Percentiles rank a stretch among this genome's conserved stretches.
Evolutionary conservation across 2,797 vertebrate genomes (phyloP).

Genomic region (Ptychobarbus kaznakovi): DNA sequence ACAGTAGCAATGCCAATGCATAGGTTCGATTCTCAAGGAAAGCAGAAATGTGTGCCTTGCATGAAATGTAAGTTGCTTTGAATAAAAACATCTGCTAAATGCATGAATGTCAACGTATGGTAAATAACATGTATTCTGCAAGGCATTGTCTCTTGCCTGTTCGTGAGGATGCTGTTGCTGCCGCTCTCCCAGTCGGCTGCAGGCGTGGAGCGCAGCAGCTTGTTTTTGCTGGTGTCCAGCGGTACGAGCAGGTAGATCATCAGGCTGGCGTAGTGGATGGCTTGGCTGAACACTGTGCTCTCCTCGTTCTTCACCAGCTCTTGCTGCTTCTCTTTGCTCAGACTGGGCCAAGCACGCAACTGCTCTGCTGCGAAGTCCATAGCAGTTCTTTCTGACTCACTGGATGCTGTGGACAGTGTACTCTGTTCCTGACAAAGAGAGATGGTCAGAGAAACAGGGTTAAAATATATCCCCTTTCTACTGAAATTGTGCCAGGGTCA

Average conservation of each 20-base stretch:
- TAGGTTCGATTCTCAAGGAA: not conserved
- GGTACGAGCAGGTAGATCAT: slow-evolving; percentile 97
- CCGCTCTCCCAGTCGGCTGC: slow-evolving; percentile 96
- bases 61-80: not conserved
- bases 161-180: slow-evolving; percentile 97
- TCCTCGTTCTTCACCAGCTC: slow-evolving; percentile 96
- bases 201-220: slow-evolving; percentile 86
- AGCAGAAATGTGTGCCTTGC: not conserved
- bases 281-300: slow-evolving; percentile 97
- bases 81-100: not conserved
- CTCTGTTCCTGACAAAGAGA: slow-evolving; percentile 74
- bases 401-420: slow-evolving; percentile 44
- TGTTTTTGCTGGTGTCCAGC: slow-evolving; percentile 94
- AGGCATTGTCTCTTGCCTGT: slow-evolving; percentile 80
- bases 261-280: slow-evolving; percentile 97
- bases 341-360: slow-evolving; percentile 87
- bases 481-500: not conserved
- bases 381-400: slow-evolving; percentile 86
- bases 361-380: slow-evolving; percentile 97
- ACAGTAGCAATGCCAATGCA: not conserved
- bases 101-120: not conserved
- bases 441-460: not conserved
- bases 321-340: slow-evolving; percentile 89
- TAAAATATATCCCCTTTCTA: not conserved
- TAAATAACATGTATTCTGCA: not conserved